Conservation (phyloP, 2,797 vertebrate genomes). For the Natrix natrix region DNA sequence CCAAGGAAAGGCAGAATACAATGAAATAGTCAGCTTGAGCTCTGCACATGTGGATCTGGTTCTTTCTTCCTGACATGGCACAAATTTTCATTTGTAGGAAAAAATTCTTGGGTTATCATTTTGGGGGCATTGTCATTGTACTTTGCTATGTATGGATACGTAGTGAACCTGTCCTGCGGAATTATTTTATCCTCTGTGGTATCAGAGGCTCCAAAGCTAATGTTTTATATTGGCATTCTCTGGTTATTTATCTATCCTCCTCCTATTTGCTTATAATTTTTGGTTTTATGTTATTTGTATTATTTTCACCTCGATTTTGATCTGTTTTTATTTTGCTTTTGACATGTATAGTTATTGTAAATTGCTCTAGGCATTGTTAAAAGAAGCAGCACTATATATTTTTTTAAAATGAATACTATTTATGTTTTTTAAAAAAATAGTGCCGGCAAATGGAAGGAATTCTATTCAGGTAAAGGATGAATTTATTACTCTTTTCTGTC, state of each 20-base stretch:
- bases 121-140: background rate
- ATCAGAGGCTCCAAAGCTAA: background rate
- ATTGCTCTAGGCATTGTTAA: background rate
- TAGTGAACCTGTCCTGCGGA: background rate
- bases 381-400: background rate
- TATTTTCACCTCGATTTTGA: background rate
- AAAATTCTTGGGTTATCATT: background rate
- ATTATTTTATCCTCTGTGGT: background rate
- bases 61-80: background rate
- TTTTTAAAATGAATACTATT: background rate
- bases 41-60: background rate
- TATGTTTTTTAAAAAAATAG: background rate
- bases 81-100: background rate
- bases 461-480: background rate
- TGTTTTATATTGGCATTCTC: background rate
- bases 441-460: background rate
- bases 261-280: background rate
- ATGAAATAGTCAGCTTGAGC: background rate
- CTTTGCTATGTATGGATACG: background rate
- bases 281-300: background rate
- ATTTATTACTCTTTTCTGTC: background rate
- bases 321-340: background rate
- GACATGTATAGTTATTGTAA: background rate
- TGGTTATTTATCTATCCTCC: background rate
- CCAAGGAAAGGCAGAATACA: background rate